These are phyloP conservation scores for Orchestes rusci DNA, from an alignment of 2,888 invertebrate genomes.

Conservation along the genomic window DNA sequence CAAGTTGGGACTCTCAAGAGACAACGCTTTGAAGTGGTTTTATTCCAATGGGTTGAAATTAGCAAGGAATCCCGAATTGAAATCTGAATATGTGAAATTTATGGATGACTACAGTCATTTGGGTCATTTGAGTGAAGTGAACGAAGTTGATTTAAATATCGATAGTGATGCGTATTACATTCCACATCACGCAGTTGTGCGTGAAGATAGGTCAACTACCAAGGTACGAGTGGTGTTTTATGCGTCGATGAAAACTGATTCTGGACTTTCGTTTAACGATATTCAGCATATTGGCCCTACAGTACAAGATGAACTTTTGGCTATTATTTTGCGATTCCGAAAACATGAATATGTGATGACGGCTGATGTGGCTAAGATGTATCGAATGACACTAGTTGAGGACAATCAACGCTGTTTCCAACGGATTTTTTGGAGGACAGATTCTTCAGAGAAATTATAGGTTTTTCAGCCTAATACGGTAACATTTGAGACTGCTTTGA, in stretches of 20 bases:
- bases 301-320: not conserved
- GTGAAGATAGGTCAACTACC: conserved; percentile 14
- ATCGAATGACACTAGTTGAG: conserved; percentile 11
- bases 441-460: conserved; percentile 7
- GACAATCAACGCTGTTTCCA: conserved; percentile 12
- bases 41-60: not conserved
- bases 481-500: conserved; percentile 13
- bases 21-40: conserved; percentile 7
- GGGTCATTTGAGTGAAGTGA: conserved; percentile 2
- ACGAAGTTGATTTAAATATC: not conserved
- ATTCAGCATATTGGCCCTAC: conserved; percentile 1
- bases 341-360: not conserved
- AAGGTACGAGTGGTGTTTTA: conserved; percentile 20
- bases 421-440: conserved; percentile 20
- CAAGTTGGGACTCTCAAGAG: conserved; percentile 6
- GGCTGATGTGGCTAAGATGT: conserved; percentile 21
- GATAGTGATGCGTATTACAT: not conserved
- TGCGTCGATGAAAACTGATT: conserved; percentile 8
- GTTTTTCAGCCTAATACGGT: conserved; percentile 11
- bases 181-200: conserved; percentile 17
- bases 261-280: too few species aligned
- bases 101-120: not conserved
- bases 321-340: conserved; percentile 1
- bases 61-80: not conserved
- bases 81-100: not conserved